Percentiles rank a stretch among this genome's conserved stretches.
These are phyloP conservation scores for Xyliphius kryptos DNA, from an alignment of 2,113 vertebrate genomes.

Conservation along the genomic window DNA sequence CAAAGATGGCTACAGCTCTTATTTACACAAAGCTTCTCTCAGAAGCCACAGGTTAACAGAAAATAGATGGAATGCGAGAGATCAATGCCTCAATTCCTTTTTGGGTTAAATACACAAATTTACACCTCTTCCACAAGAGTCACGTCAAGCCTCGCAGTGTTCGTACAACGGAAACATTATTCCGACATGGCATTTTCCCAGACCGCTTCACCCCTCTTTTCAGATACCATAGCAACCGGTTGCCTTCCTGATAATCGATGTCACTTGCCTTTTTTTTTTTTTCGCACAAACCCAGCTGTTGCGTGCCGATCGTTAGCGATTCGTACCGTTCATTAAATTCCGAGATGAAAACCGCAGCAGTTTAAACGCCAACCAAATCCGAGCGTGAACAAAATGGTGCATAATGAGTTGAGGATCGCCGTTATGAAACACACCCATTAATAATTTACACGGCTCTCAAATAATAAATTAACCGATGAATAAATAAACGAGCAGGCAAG, in stretches of 20 bases:
- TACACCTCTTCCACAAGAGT: slow-evolving; percentile 31
- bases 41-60: slow-evolving; percentile 28
- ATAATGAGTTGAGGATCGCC: slow-evolving; percentile 41
- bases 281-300: slow-evolving; percentile 7
- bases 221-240: slow-evolving; percentile 24
- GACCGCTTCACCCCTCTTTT: slow-evolving; percentile 4
- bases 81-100: slow-evolving; percentile 31
- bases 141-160: slow-evolving; percentile 5
- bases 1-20: slow-evolving; percentile 34
- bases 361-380: slow-evolving; percentile 41
- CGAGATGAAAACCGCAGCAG: slow-evolving; percentile 27
- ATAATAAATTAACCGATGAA: slow-evolving; percentile 72
- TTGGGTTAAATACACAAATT: slow-evolving; percentile 29
- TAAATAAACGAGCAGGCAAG: slow-evolving; percentile 75
- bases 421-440: slow-evolving; percentile 51
- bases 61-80: slow-evolving; percentile 34
- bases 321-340: slow-evolving; percentile 27
- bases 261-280: slow-evolving; percentile 11
- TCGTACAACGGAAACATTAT: slow-evolving; percentile 17
- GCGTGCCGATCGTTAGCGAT: slow-evolving; percentile 11
- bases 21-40: slow-evolving; percentile 32
- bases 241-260: slow-evolving; percentile 11
- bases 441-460: slow-evolving; percentile 65
- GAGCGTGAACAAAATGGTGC: slow-evolving; percentile 41
- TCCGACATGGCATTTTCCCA: slow-evolving; percentile 15